These are phyloP conservation scores for Smittia sp. DNA, from an alignment of 2,888 invertebrate genomes.

Conservation along the genomic window DNA sequence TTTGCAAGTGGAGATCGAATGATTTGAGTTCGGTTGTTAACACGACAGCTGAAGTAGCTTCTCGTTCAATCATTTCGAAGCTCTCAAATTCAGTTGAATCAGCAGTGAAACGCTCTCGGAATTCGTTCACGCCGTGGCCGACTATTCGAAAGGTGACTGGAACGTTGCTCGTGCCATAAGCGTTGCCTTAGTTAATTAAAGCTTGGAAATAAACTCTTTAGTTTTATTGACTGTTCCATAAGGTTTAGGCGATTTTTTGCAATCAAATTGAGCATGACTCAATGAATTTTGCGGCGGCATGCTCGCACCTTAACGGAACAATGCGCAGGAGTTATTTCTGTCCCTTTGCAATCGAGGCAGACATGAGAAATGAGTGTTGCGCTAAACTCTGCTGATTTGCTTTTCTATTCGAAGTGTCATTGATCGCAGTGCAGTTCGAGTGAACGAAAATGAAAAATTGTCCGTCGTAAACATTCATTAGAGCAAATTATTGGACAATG, in stretches of 20 bases:
- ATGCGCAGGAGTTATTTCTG: background rate
- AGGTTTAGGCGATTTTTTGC: background rate
- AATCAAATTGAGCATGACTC: slow-evolving; percentile 17
- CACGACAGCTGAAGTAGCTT: background rate
- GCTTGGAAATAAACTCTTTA: background rate
- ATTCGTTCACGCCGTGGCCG: background rate
- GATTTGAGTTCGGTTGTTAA: background rate
- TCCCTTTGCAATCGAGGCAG: slow-evolving; percentile 9
- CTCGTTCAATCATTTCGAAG: background rate
- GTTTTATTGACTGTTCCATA: background rate
- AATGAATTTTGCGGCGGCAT: background rate
- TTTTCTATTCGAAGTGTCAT: slow-evolving; percentile 6
- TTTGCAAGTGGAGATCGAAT: background rate
- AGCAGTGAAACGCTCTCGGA: background rate
- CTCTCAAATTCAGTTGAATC: background rate
- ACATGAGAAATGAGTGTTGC: slow-evolving; percentile 30
- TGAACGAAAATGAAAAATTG: slow-evolving; percentile 39
- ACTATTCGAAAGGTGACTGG: background rate
- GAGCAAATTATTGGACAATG: slow-evolving; percentile 39
- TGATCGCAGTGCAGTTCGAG: background rate
- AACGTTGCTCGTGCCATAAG: background rate
- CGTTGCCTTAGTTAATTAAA: slow-evolving; percentile 13
- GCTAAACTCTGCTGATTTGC: background rate
- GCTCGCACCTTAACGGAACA: background rate
- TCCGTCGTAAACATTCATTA: slow-evolving; percentile 40